phyloP scores from a whole-genome alignment of 2,888 invertebrate genomes.

The Tenodera sinensis region DNA sequence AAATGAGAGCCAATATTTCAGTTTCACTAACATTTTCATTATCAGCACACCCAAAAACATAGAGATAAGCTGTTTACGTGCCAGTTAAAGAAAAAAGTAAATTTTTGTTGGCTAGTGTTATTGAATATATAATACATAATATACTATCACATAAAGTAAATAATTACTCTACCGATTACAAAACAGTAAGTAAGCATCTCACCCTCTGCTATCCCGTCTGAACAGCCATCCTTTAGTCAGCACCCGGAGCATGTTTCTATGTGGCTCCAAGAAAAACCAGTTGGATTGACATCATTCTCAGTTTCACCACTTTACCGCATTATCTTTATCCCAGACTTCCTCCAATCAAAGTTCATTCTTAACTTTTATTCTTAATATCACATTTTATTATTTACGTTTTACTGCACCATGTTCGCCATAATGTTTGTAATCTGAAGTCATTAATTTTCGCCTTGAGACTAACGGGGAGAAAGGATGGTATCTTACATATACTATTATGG shows the following conservation, averaged over 20 bases:
- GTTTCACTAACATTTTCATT: no score
- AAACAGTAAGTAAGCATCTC: not conserved
- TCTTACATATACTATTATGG: no score
- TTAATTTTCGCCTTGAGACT: no score
- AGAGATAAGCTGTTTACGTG: no score
- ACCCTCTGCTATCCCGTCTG: conserved; percentile 21
- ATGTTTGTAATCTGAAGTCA: not conserved
- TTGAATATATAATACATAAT: no score
- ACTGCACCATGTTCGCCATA: not conserved
- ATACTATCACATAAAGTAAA: no score
- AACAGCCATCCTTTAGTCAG: conserved; percentile 23
- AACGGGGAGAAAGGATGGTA: no score
- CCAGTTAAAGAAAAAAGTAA: no score
- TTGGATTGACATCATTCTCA: not conserved
- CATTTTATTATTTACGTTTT: not conserved
- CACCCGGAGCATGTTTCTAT: conserved; percentile 11
- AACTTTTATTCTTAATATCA: not conserved
- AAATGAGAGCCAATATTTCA: no score
- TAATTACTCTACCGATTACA: not conserved
- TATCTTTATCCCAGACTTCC: not conserved
- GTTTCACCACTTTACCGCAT: not conserved
- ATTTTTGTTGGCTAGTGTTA: no score
- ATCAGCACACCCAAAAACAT: no score
- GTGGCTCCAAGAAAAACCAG: not conserved
- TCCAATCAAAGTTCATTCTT: not conserved